Evolutionary conservation across 2,797 vertebrate genomes (phyloP), one percentile per base, ranked within the genome.

Genomic region (Spinus pinus): DNA sequence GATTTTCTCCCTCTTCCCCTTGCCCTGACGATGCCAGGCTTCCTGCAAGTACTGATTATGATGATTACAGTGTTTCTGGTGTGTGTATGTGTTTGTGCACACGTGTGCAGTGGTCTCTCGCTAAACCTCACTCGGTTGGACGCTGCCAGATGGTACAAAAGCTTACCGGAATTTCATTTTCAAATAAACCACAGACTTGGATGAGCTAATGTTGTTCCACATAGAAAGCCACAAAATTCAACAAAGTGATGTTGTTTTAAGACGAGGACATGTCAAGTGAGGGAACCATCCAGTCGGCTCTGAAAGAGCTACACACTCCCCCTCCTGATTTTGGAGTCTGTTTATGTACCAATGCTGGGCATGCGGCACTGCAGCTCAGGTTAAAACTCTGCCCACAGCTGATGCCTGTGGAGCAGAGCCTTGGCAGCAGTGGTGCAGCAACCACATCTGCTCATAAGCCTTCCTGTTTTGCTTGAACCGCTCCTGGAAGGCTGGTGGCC

Each of bases 171-270:
- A 98, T 98, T 97, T 97, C 93, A 49, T 98, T 97, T 98, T 98
- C 97, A 98, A 98, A 98, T 97, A 98, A 98, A 98, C 98, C 98
- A 97, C 98, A 98, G 93, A 66, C 95, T 98, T 98, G 98, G 97
- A 98, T 97, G 97, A 98, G 96, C 96, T 98, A 93, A 98, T 97
- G 97, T 95, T 97, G 95, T 97, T 98, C 97, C 98, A 98, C 97
- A 97, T 81, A 94, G 96, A 95, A 97, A 97, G 94, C 97, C 97
- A 95, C 97, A 97, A 96, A 98, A 96, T 95, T 97, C 95, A 98
- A 98, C 96, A 98, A 79, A 97, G 96, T 97, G 96, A 94, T 81
- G 78, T 95, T 97, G 97, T 97, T 97, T 97, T 95, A 97, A 97
- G 96, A 92, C 77, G 93, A 86, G 95, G 96, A 91, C 79, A 94